phyloP scores from a whole-genome alignment of 2,797 vertebrate genomes.

The Eospalax fontanierii region DNA sequence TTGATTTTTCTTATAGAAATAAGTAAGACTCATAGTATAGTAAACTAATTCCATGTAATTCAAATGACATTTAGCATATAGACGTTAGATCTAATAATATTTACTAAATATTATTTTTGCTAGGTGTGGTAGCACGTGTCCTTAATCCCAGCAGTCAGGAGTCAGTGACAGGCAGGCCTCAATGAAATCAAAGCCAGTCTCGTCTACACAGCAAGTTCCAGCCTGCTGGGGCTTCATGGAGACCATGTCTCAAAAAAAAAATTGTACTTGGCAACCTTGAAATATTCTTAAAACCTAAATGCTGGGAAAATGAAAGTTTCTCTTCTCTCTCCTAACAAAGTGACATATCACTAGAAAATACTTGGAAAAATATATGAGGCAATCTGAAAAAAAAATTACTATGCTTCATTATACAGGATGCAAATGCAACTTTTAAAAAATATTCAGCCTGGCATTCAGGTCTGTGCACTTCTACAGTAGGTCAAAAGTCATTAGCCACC shows the following conservation, averaged over 20 bases:
- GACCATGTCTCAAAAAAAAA: no score
- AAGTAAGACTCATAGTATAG: neutral
- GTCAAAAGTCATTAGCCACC: conserved; percentile 78
- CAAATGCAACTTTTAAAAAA: conserved; percentile 71
- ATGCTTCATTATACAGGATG: conserved; percentile 48
- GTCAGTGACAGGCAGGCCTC: no score
- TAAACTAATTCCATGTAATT: neutral
- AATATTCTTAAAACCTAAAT: conserved; percentile 50
- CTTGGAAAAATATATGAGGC: conserved; percentile 54
- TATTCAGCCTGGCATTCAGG: conserved; percentile 61
- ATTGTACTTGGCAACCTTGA: conserved; percentile 24
- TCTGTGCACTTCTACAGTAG: conserved; percentile 45
- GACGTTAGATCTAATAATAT: conserved; percentile 7
- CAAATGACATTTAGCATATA: conserved; percentile 17
- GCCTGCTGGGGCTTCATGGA: no score
- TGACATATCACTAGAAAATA: conserved; percentile 33
- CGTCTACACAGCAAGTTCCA: no score
- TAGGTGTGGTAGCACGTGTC: no score
- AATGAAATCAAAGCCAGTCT: no score
- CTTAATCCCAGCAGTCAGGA: no score
- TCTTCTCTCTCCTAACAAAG: neutral
- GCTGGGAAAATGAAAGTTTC: neutral
- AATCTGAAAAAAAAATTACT: conserved; percentile 65
- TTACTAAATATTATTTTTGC: conserved; percentile 29
- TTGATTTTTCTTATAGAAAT: neutral